Evolutionary conservation across 2,888 invertebrate genomes (phyloP).

Genomic region (Palloptera scutellata): DNA sequence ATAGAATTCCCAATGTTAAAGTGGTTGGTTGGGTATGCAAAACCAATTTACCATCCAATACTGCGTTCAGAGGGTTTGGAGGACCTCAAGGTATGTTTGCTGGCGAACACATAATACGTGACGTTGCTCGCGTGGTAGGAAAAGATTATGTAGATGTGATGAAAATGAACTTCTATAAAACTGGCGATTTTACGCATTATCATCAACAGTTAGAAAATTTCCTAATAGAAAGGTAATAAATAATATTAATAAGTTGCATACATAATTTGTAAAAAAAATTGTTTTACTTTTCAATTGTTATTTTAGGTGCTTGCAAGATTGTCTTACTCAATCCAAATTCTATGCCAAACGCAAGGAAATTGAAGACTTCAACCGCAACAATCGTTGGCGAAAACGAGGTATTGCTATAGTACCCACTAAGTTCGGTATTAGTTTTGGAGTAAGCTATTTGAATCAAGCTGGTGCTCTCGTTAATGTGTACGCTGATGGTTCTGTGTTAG

Average conservation of each 20-base stretch:
- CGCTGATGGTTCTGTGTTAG: slow-evolving; percentile 84
- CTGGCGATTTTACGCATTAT: slow-evolving; percentile 81
- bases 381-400: slow-evolving; percentile 89
- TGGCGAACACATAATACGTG: slow-evolving; percentile 79
- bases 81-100: slow-evolving; percentile 91
- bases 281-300: not conserved
- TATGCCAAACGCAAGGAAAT: slow-evolving; percentile 68
- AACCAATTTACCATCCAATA: slow-evolving; percentile 91
- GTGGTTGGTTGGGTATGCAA: slow-evolving; percentile 79
- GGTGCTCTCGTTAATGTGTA: slow-evolving; percentile 91
- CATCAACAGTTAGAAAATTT: slow-evolving; percentile 78
- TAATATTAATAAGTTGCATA: not conserved
- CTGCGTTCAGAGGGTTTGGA: slow-evolving; percentile 93
- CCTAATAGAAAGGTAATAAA: slow-evolving; percentile 68
- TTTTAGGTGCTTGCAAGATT: slow-evolving; percentile 80
- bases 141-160: slow-evolving; percentile 73
- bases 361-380: slow-evolving; percentile 76
- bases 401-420: slow-evolving; percentile 82
- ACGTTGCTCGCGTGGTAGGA: slow-evolving; percentile 76
- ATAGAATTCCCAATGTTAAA: slow-evolving; percentile 77
- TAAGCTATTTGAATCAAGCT: slow-evolving; percentile 80
- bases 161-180: slow-evolving; percentile 79
- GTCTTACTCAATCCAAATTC: slow-evolving; percentile 73
- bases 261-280: not conserved
- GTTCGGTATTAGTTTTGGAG: slow-evolving; percentile 85